phyloP scores from a whole-genome alignment of 2,113 vertebrate genomes.

The Macaca fascicularis region T2T-MFA8v1.1 NC_088377.1:85002501-85003000 shows the following conservation, averaged over 20 bases:
- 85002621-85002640: not conserved
- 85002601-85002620: not conserved
- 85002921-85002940: not conserved
- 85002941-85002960: not conserved
- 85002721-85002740: not conserved
- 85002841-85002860: not conserved
- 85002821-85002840: not conserved
- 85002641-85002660: not conserved
- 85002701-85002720: not conserved
- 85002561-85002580: not conserved
- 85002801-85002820: not conserved
- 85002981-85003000: not conserved
- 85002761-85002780: not conserved
- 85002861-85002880: not conserved
- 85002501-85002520: not conserved
- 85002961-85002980: not conserved
- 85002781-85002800: not conserved
- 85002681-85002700: not conserved
- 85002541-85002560: not conserved
- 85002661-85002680: not conserved
- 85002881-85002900: not conserved
- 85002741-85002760: not conserved
- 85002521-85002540: not conserved
- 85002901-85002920: not conserved
- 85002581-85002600: not conserved